Conservation (phyloP, 2,888 invertebrate genomes). For the Dryococelus australis region DNA sequence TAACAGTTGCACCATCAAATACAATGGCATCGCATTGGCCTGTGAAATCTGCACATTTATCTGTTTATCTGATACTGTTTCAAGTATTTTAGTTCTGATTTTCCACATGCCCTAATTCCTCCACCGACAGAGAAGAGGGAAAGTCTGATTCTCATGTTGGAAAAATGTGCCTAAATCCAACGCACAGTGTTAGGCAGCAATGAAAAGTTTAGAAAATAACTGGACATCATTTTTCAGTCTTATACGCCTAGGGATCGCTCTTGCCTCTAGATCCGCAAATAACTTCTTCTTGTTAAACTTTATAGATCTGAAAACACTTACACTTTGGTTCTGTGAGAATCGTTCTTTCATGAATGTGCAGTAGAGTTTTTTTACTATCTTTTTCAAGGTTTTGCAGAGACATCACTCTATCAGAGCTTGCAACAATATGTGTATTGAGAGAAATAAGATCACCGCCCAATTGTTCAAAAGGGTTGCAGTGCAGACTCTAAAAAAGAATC, state of each 20-base stretch:
- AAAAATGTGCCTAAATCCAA: neutral
- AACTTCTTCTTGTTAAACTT: conserved; percentile 22
- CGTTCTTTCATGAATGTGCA: conserved; percentile 13
- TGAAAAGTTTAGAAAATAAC: neutral
- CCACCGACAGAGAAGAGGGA: neutral
- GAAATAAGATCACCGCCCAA: no score
- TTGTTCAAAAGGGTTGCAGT: no score
- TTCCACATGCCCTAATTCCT: neutral
- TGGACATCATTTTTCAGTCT: neutral
- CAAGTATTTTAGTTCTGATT: no score
- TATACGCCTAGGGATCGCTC: neutral
- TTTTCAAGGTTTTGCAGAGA: neutral
- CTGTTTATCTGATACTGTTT: no score
- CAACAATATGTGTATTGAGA: neutral
- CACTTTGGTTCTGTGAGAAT: neutral
- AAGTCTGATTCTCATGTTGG: no score
- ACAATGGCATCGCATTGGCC: neutral
- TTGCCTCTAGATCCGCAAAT: neutral
- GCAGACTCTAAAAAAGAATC: no score
- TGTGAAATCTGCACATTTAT: neutral
- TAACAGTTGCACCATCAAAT: no score
- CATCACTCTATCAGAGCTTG: conserved; percentile 5
- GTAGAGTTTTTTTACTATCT: neutral
- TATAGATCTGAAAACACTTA: neutral
- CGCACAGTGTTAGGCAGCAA: neutral